Evolutionary conservation across 1,140 invertebrate genomes (phyloP).

Genomic region (Globodera rostochiensis): DNA sequence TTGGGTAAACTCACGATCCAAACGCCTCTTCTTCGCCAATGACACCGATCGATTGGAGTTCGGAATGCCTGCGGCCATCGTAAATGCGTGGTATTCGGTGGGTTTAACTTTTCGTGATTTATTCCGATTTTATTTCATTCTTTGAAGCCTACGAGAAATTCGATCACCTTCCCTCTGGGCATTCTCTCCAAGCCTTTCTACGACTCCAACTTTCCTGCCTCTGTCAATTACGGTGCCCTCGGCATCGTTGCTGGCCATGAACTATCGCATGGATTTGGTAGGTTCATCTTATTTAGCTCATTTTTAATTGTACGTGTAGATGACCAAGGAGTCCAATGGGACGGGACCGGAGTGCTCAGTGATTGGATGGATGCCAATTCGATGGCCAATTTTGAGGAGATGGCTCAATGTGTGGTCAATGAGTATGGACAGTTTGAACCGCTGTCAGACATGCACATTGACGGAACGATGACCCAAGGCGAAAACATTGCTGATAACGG

Average conservation of each 20-base stretch:
- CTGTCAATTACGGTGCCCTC: conserved; percentile 69
- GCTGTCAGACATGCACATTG: conserved; percentile 41
- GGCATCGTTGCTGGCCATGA: conserved; percentile 72
- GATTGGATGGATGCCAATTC: conserved; percentile 48
- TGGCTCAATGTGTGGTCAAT: conserved; percentile 39
- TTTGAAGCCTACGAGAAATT: not conserved
- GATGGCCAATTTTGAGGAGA: conserved; percentile 29
- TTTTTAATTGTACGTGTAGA: conserved; percentile 50
- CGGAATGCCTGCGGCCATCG: conserved; percentile 4
- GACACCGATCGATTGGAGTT: conserved; percentile 26
- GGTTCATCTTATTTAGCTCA: not conserved
- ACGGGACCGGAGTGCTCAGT: conserved; percentile 34
- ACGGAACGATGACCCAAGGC: conserved; percentile 67
- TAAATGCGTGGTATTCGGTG: conserved; percentile 27
- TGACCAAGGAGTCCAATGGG: conserved; percentile 57
- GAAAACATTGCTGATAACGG: conserved; percentile 69
- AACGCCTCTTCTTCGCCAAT: not conserved
- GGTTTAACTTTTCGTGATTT: not conserved
- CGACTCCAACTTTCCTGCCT: conserved; percentile 70
- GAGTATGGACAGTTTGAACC: conserved; percentile 37
- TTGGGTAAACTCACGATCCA: not conserved
- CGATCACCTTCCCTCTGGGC: conserved; percentile 31
- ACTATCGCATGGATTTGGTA: conserved; percentile 70
- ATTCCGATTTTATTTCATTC: not conserved
- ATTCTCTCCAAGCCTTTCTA: conserved; percentile 71